These are phyloP conservation scores for Euleptes europaea DNA, from an alignment of 2,113 vertebrate species.

Conservation along the genomic window DNA sequence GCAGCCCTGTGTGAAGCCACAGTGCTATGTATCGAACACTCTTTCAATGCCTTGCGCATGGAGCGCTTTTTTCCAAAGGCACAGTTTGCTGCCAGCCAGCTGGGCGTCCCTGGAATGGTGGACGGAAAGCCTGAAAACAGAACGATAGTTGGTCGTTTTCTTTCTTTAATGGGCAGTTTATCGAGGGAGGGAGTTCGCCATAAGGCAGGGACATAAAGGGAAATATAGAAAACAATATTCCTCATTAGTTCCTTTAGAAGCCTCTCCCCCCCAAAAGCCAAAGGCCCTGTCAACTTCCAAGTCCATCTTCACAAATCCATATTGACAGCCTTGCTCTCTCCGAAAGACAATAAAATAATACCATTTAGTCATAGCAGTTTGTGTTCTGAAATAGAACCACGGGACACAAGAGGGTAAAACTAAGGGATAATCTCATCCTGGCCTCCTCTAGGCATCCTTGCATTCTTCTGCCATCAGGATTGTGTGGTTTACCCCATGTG, in stretches of 20 bases:
- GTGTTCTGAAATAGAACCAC: too few species aligned
- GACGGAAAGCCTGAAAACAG: slow-evolving; percentile 26
- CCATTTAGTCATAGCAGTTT: too few species aligned
- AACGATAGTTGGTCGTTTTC: background rate
- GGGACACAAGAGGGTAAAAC: too few species aligned
- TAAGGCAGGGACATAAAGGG: too few species aligned
- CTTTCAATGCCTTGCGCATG: background rate
- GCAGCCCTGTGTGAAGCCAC: background rate
- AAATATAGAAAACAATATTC: background rate
- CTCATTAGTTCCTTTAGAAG: background rate
- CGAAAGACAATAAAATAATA: background rate
- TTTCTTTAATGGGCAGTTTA: background rate
- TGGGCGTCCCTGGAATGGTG: background rate
- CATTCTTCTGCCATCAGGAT: too few species aligned
- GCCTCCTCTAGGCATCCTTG: too few species aligned
- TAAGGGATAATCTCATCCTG: too few species aligned
- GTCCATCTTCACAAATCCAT: background rate
- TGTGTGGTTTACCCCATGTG: too few species aligned
- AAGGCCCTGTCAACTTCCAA: background rate
- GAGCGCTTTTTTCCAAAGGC: background rate
- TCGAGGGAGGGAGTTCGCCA: too few species aligned
- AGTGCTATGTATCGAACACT: background rate
- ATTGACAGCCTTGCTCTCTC: background rate
- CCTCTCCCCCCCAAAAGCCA: background rate
- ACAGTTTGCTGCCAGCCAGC: background rate